Evolutionary conservation across 2,113 vertebrate species (phyloP).

Genomic region (Chloropsis hardwickii): DNA sequence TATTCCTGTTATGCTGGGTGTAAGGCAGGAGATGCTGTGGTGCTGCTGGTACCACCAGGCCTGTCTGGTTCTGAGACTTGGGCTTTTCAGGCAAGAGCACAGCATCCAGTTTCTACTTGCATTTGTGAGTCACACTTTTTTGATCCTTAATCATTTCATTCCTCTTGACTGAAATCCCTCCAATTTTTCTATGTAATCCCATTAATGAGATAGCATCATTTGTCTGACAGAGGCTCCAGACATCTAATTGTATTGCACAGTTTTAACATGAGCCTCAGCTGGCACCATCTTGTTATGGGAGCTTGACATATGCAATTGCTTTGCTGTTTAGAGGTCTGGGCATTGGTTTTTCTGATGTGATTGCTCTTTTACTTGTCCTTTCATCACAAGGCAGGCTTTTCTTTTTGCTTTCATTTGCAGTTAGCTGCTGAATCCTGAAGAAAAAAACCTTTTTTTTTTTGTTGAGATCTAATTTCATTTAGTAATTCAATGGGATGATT

Average conservation of each 20-base stretch:
- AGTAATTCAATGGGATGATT: not conserved
- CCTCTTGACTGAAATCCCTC: constrained; percentile 46
- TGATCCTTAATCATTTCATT: constrained; percentile 37
- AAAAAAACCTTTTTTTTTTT: not conserved
- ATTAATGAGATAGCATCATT: constrained; percentile 53
- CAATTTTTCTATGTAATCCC: constrained; percentile 36
- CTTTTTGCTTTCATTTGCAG: not conserved
- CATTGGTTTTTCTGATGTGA: not conserved
- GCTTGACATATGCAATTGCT: constrained; percentile 11
- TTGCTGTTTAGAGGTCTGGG: not conserved
- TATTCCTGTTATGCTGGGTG: not conserved
- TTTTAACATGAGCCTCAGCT: constrained; percentile 34
- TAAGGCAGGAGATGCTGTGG: not conserved
- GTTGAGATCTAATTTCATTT: not conserved
- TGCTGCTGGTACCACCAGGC: not conserved
- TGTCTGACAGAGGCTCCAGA: constrained; percentile 21
- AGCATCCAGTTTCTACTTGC: not conserved
- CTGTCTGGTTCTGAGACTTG: not conserved
- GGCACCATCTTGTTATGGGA: not conserved
- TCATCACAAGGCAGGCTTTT: not conserved
- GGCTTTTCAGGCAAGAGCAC: not conserved
- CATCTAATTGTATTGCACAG: constrained; percentile 33
- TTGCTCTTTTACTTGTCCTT: constrained; percentile 19
- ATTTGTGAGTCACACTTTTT: constrained; percentile 13
- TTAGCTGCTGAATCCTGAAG: not conserved